phyloP scores from a whole-genome alignment of 92 coral and sea anemone species.

The Muricea muricata region DNA sequence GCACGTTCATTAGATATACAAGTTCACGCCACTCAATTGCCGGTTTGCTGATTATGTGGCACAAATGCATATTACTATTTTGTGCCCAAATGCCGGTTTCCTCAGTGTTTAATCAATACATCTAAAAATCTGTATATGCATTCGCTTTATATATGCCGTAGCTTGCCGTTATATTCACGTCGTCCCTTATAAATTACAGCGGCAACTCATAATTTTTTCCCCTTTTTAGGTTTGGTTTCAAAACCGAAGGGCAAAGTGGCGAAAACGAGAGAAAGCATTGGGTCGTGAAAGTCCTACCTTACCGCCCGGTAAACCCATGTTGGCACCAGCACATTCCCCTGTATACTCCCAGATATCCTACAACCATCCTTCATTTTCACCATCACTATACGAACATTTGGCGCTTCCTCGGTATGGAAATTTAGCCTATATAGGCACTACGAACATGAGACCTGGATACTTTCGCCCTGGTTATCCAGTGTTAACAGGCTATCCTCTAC shows the following conservation, averaged over 20 bases:
- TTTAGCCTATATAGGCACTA: conserved; percentile 21
- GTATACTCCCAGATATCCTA: conserved; percentile 6
- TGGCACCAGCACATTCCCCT: neutral
- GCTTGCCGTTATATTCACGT: too few relatives aligned
- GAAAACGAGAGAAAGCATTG: conserved; percentile 94
- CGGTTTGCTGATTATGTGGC: too few relatives aligned
- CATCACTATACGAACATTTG: conserved; percentile 28
- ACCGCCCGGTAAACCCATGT: neutral
- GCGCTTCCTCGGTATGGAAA: conserved; percentile 30
- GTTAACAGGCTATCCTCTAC: conserved; percentile 4
- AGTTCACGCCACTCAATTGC: too few relatives aligned
- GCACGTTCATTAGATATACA: too few relatives aligned
- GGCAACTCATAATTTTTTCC: too few relatives aligned
- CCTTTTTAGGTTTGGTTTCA: conserved; percentile 93
- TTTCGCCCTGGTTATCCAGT: conserved; percentile 23
- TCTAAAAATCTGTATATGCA: too few relatives aligned
- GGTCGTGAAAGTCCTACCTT: conserved; percentile 94
- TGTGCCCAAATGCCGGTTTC: too few relatives aligned
- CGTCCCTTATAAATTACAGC: too few relatives aligned
- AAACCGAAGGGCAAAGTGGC: conserved; percentile 98
- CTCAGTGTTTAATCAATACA: too few relatives aligned
- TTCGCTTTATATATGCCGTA: too few relatives aligned
- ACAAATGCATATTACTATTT: too few relatives aligned
- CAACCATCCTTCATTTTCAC: neutral
- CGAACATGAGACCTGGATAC: conserved; percentile 30